A percentile compares a stretch with the other conserved stretches of the same genome.
phyloP scores from a whole-genome alignment of 1,140 invertebrate genomes.

The Cotesia chilonis region DNA sequence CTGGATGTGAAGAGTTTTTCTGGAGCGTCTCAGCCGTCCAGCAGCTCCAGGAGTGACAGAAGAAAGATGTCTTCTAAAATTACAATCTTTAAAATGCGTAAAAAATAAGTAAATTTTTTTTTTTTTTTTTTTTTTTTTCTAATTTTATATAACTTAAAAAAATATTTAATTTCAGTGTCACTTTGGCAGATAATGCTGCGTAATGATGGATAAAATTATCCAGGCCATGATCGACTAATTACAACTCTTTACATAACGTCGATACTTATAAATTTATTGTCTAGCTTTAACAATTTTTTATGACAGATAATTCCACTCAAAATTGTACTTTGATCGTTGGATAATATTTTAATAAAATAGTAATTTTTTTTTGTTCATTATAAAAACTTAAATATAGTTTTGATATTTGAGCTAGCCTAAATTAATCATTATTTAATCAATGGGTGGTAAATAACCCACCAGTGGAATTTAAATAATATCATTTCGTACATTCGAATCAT shows the following conservation, averaged over 20 bases:
- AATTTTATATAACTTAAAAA: not conserved
- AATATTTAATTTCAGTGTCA: not conserved
- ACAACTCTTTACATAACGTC: not conserved
- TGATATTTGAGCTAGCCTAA: no score
- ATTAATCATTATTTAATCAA: not conserved
- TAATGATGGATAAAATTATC: slow-evolving; percentile 8
- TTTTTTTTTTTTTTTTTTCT: not conserved
- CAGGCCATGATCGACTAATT: not conserved
- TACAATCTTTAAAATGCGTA: not conserved
- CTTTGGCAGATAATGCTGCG: not conserved
- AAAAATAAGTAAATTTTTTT: slow-evolving; percentile 8
- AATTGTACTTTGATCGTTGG: no score
- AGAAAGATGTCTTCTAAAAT: not conserved
- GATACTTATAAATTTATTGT: no score
- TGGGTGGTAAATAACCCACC: not conserved
- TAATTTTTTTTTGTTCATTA: no score
- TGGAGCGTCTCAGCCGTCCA: not conserved
- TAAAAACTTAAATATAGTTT: no score
- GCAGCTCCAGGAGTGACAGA: not conserved
- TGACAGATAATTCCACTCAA: no score
- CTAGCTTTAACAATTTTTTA: no score
- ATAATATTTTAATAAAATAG: no score
- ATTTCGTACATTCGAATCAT: not conserved
- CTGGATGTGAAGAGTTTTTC: not conserved
- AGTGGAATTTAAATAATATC: not conserved